Base-by-base conservation (phyloP, 2,888 invertebrate genomes). In the Danaus chrysippus region DNA sequence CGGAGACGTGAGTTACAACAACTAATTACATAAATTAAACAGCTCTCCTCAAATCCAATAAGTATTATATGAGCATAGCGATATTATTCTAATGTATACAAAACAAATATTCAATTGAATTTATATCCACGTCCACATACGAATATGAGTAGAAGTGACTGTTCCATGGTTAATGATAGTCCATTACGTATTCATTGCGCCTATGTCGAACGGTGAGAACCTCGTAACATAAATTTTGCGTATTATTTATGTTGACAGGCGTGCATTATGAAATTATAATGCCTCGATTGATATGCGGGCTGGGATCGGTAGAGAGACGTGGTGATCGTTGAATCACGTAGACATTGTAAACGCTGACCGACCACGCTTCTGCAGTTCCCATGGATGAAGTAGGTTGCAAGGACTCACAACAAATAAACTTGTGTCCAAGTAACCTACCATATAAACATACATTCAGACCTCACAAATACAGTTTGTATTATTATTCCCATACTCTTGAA, bases 201-300 rank as follows among this genome's bases (percentile, higher is more conserved):
- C 80, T 77, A 72, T 75, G 75, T 76, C 76, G 80, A 82, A 84
- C 87, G 87, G 89, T 89, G 90, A 88, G 90, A 91, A 89, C 86
- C 83, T 86, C 86, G 86, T 87, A 89, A 89, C 90, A 91, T 91
- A 90, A 90, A 91, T 90, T 91, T 91, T 84, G 89, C 89, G 89
- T 89, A 91, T 91, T 90, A 90, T 89, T 88, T 88, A 88, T 81
- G 86, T 82, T 85, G 89, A 89, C 89, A 85, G 79, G 81, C 82
- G 82, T 83, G 87, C 85, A 79, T 87, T 91, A 91, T 91, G 89
- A 91, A 87, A 90, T 89, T 86, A 88, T 91, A 91, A 91, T 90
- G 81, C 67, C 66, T 70, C 77, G 77, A 81, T 91, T 90, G 86
- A 80, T 80, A 91, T 90, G 85, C 88, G 72, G 68, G 70, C 67